Percentiles rank a stretch among this genome's conserved stretches.
Evolutionary conservation across 2,888 invertebrate genomes (phyloP).

Genomic region (Myathropa florea): DNA sequence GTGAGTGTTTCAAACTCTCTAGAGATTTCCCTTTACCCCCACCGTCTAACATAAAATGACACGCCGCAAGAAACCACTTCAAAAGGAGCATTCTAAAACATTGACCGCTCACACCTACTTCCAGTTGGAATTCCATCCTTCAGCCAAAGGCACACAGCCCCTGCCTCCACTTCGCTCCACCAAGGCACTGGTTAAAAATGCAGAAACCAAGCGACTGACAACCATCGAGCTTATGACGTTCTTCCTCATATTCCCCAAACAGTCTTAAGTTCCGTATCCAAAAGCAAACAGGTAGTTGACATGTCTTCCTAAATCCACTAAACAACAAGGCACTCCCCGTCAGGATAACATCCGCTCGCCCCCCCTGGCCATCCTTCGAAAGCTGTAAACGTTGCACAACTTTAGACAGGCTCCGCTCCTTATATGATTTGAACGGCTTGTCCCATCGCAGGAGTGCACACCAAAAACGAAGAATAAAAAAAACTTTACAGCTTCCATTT

Average conservation of each 20-base stretch:
- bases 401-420: conserved; percentile 12
- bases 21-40: not conserved
- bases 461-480: conserved; percentile 3
- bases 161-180: not conserved
- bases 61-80: not conserved
- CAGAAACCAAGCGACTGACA: conserved; percentile 2
- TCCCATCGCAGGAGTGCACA: not conserved
- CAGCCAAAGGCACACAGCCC: not conserved
- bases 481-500: conserved; percentile 35
- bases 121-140: not conserved
- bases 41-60: not conserved
- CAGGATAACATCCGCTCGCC: conserved; percentile 17
- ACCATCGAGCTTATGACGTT: conserved; percentile 28
- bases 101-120: not conserved
- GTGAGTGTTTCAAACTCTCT: not conserved
- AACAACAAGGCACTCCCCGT: not conserved
- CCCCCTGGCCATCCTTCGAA: conserved; percentile 41
- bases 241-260: conserved; percentile 36
- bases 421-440: conserved; percentile 36
- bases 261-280: not conserved
- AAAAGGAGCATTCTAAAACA: not conserved
- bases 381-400: conserved; percentile 37
- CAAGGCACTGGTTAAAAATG: conserved; percentile 15
- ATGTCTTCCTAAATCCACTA: conserved; percentile 18
- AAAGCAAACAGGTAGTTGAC: conserved; percentile 61